Evolutionary conservation across 2,797 vertebrate species (phyloP).

Genomic region (Macrochelys suwanniensis): DNA sequence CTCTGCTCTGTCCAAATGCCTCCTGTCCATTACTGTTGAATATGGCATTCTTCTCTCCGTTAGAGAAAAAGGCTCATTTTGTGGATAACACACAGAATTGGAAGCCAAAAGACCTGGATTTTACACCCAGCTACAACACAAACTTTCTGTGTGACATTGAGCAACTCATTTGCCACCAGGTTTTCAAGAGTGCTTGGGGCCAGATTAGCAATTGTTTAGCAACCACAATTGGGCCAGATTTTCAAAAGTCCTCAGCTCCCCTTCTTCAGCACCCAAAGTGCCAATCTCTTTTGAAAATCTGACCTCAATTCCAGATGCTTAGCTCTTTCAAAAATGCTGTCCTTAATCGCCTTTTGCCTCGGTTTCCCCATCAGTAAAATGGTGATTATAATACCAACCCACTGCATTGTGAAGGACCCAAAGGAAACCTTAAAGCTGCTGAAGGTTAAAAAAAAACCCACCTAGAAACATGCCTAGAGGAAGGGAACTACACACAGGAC

Average conservation of each 20-base stretch:
- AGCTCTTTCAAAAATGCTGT: not conserved
- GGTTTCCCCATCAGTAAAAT: not conserved
- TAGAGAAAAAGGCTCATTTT: slow-evolving; percentile 42
- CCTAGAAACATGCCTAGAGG: not conserved
- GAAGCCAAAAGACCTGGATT: not conserved
- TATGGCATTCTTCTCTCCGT: not conserved
- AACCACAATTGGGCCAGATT: not conserved
- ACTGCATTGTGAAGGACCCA: not conserved
- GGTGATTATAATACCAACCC: not conserved
- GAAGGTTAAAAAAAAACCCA: not conserved
- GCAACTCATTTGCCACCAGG: not conserved
- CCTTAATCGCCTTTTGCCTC: not conserved
- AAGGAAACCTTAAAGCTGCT: not conserved
- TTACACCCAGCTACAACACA: slow-evolving; percentile 34
- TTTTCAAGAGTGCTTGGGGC: not conserved
- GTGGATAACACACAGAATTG: slow-evolving; percentile 18
- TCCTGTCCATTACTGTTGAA: slow-evolving; percentile 32
- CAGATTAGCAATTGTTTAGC: slow-evolving; percentile 11
- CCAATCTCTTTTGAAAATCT: not conserved
- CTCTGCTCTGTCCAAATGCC: slow-evolving; percentile 35
- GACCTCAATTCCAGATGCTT: not conserved
- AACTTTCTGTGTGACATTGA: slow-evolving; percentile 44
- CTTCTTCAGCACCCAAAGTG: not conserved
- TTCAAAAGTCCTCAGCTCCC: slow-evolving; percentile 2
- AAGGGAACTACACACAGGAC: not conserved